Percentiles rank a stretch among this genome's conserved stretches.
These are phyloP conservation scores for Paratilapia polleni DNA, from an alignment of 2,113 vertebrate genomes.

Conservation along the genomic window DNA sequence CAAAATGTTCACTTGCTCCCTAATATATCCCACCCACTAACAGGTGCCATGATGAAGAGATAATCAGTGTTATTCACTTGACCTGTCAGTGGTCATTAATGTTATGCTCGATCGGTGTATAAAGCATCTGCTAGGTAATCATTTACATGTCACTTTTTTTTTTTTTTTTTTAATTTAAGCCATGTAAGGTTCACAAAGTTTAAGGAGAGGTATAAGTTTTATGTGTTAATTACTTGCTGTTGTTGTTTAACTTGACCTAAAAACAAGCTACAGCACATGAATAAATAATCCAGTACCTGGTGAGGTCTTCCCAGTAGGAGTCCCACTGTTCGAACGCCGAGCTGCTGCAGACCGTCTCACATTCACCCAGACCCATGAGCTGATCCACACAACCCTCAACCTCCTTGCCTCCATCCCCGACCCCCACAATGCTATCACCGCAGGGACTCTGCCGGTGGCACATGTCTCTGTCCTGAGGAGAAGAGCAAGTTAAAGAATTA, in stretches of 20 bases:
- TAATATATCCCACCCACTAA: too few relatives aligned
- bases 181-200: not conserved
- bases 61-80: too few relatives aligned
- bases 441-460: slow-evolving; percentile 93
- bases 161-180: too few relatives aligned
- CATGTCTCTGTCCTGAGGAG: slow-evolving; percentile 91
- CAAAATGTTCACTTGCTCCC: too few relatives aligned
- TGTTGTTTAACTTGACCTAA: not conserved
- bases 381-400: slow-evolving; percentile 88
- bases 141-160: not conserved
- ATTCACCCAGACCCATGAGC: slow-evolving; percentile 88
- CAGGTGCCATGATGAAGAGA: too few relatives aligned
- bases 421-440: slow-evolving; percentile 87
- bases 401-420: slow-evolving; percentile 93
- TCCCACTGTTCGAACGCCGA: slow-evolving; percentile 99
- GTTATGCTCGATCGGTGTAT: too few relatives aligned
- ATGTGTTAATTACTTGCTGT: not conserved
- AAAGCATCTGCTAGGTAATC: not conserved
- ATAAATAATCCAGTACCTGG: slow-evolving; percentile 78
- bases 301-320: slow-evolving; percentile 98
- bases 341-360: slow-evolving; percentile 86
- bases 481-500: slow-evolving; percentile 12
- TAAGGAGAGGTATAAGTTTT: not conserved
- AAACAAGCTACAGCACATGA: not conserved
- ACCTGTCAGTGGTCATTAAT: too few relatives aligned